A percentile compares a stretch with the other conserved stretches of the same genome.
These are phyloP conservation scores for Sturnus vulgaris DNA, from an alignment of 2,113 vertebrate genomes.

Conservation along the genomic window DNA sequence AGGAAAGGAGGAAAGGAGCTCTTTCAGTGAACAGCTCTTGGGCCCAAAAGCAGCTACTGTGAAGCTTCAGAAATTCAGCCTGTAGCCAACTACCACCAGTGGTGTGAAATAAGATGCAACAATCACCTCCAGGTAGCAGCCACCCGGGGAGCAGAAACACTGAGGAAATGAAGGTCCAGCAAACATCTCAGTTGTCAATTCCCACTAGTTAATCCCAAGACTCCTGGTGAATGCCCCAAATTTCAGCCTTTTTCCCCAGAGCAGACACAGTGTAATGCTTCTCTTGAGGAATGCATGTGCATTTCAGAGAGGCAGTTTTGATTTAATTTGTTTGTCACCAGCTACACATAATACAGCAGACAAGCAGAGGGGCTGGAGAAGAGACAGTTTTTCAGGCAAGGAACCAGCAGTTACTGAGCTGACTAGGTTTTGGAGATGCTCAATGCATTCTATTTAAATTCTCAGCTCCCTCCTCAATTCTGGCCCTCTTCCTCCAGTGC, in stretches of 20 bases:
- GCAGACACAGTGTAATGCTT: rapidly evolving
- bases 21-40: neutral
- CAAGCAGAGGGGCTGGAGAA: neutral
- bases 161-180: neutral
- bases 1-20: neutral
- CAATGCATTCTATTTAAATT: neutral
- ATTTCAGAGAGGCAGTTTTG: neutral
- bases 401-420: neutral
- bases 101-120: neutral
- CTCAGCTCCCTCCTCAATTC: neutral
- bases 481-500: neutral
- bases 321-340: neutral
- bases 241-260: neutral
- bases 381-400: neutral
- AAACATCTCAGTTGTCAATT: neutral
- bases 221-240: neutral
- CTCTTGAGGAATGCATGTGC: rapidly evolving
- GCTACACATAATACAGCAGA: neutral
- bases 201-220: neutral
- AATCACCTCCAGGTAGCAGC: neutral
- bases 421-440: neutral
- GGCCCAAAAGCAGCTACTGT: neutral
- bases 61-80: neutral
- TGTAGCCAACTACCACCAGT: neutral
- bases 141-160: neutral